A percentile compares a stretch with the other conserved stretches of the same genome.
Evolutionary conservation across 2,888 invertebrate species (phyloP).

Genomic region (Leuctra nigra): DNA sequence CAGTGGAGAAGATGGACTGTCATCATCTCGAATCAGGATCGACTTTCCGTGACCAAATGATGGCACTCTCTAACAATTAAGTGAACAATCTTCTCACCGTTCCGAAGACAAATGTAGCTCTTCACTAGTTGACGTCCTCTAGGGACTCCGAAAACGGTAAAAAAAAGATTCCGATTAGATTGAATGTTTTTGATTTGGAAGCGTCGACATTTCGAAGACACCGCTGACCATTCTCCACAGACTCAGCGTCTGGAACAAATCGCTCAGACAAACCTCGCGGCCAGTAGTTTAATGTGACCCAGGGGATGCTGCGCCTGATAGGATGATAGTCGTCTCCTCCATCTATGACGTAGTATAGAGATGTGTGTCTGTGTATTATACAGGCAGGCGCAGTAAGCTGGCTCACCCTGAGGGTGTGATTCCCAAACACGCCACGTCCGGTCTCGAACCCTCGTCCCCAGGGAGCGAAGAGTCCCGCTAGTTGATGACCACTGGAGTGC

Average conservation of each 20-base stretch:
- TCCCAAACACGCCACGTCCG: constrained; percentile 20
- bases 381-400: not conserved
- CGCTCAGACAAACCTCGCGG: not conserved
- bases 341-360: constrained; percentile 18
- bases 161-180: too few relatives aligned
- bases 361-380: not conserved
- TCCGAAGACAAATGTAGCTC: too few relatives aligned
- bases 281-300: constrained; percentile 19
- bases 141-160: too few relatives aligned
- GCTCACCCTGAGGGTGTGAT: constrained; percentile 17
- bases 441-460: constrained; percentile 7
- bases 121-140: too few relatives aligned
- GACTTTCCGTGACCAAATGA: too few relatives aligned
- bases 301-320: constrained; percentile 18
- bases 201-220: not conserved
- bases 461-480: not conserved
- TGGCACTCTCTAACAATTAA: too few relatives aligned
- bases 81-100: too few relatives aligned
- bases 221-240: not conserved
- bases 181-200: constrained; percentile 13
- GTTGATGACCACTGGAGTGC: constrained; percentile 16
- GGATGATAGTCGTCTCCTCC: constrained; percentile 18
- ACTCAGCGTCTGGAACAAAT: not conserved
- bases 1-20: too few relatives aligned
- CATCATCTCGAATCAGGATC: too few relatives aligned